These are phyloP conservation scores for Platycnemis pennipes DNA, from an alignment of 2,888 invertebrate genomes.

Conservation along the genomic window DNA sequence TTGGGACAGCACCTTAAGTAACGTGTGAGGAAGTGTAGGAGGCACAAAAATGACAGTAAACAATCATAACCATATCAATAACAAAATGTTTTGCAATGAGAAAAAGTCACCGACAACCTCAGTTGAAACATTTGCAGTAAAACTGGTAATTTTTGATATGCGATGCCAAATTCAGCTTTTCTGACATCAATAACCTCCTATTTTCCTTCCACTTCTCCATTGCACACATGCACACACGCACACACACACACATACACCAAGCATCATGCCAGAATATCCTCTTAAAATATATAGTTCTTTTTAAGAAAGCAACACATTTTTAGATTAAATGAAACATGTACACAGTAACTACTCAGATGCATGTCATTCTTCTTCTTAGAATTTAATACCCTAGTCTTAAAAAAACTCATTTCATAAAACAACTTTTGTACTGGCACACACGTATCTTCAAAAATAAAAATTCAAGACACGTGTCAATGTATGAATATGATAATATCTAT, in stretches of 20 bases:
- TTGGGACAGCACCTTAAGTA: constrained; percentile 67
- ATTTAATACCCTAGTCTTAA: constrained; percentile 62
- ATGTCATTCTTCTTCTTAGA: constrained; percentile 63
- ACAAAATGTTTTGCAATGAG: constrained; percentile 31
- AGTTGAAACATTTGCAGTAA: constrained; percentile 44
- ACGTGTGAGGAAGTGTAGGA: constrained; percentile 62
- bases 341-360: constrained; percentile 65
- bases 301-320: constrained; percentile 63
- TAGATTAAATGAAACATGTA: constrained; percentile 61
- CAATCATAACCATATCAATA: constrained; percentile 38
- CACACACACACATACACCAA: constrained; percentile 48
- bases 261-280: constrained; percentile 65
- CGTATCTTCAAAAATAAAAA: constrained; percentile 65
- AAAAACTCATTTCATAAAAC: constrained; percentile 64
- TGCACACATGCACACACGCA: constrained; percentile 39
- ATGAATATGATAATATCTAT: constrained; percentile 68
- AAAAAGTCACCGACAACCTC: constrained; percentile 29
- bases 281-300: constrained; percentile 67
- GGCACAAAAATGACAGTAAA: constrained; percentile 49
- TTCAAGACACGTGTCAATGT: constrained; percentile 66
- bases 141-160: constrained; percentile 58
- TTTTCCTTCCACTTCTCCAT: constrained; percentile 59
- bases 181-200: constrained; percentile 54
- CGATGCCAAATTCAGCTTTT: constrained; percentile 30
- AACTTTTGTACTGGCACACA: constrained; percentile 68